These are phyloP conservation scores for Drosophila fulvimacula DNA, from an alignment of 2,888 invertebrate species.

Conservation along the genomic window DNA sequence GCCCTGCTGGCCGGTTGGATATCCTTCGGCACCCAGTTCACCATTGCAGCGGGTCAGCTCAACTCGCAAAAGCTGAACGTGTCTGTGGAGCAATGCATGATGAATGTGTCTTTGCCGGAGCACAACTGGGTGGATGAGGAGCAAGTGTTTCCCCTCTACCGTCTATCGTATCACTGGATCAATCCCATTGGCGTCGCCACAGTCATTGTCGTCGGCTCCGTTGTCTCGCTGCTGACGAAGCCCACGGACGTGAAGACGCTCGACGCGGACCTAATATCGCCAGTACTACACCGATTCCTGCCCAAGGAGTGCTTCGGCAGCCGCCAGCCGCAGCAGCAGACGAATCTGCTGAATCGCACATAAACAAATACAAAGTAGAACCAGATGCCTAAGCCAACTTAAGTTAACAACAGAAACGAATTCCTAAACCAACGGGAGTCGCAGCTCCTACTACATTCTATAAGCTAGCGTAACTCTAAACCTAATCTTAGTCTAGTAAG, in stretches of 20 bases:
- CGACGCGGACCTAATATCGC: conserved; percentile 87
- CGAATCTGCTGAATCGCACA: conserved; percentile 45
- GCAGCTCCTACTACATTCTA: conserved; percentile 22
- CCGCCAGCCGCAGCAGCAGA: conserved; percentile 52
- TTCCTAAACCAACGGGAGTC: conserved; percentile 30
- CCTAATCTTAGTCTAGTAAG: conserved; percentile 50
- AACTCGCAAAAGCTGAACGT: conserved; percentile 87
- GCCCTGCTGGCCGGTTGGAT: conserved; percentile 87
- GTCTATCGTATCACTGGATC: conserved; percentile 93
- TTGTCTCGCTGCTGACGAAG: conserved; percentile 87
- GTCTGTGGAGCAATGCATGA: conserved; percentile 84
- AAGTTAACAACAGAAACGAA: conserved; percentile 12
- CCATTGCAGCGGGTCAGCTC: conserved; percentile 87
- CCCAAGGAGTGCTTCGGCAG: conserved; percentile 81
- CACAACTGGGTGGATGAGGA: conserved; percentile 84
- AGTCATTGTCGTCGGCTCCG: conserved; percentile 89
- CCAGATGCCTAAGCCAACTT: conserved; percentile 4
- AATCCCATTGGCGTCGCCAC: conserved; percentile 89
- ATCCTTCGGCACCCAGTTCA: conserved; percentile 89
- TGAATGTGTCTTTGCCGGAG: conserved; percentile 56
- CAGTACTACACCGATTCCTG: conserved; percentile 86
- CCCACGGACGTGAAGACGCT: conserved; percentile 85
- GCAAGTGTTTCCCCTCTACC: conserved; percentile 89
- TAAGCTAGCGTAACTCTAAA: conserved; percentile 26
- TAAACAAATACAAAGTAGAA: conserved; percentile 1